Evolutionary conservation across 2,797 vertebrate genomes (phyloP), one percentile per base, ranked within the genome.

Genomic region (Cyclura pinguis): DNA sequence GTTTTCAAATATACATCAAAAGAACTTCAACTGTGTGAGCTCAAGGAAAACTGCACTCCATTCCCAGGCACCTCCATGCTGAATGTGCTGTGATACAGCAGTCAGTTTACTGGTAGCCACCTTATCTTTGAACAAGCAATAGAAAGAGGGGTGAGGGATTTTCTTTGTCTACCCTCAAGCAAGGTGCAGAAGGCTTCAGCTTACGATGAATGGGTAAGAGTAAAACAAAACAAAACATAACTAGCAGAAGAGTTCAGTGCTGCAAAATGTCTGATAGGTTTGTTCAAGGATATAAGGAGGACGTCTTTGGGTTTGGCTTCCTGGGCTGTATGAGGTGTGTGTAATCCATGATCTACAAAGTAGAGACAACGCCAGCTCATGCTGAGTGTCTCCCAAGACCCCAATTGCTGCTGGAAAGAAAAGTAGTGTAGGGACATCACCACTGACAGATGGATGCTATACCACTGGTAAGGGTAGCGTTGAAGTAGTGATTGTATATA

Each of bases 1-100:
- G 84, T 14, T 83, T 88, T 92, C 69, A 93, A 62, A 88, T 85
- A 88, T 47, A 92, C 80, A 38, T n/a, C 57, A 42, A 27, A 42
- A 27, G 59, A 35, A 64, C 22, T 20, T 62, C 9, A 5, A 83
- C 2, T 62, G 57, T 42, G 35, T 35, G n/a, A 80, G 27, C 4
- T 80, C 12, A 2, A 9, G 20, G 16, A 20, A 59, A 59, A 1
- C 16, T 82, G 47, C 9, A 52, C 29, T 50, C 24, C 24, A 13
- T 52, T 80, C 24, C 77, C 24, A 52, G 78, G 24, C 27, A 32
- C 27, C 13, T 78, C 22, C 27, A 13, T 3, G 2, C 8, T 47
- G 42, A 24, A 29, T 47, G 42, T 27, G 22, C 7, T 12, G 47
- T 10, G 22, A 78, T 42, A 18, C 22, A 38, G 74, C 6, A 47